Evolutionary conservation across 2,888 invertebrate genomes (phyloP).

Genomic region (Coleophora flavipennella): DNA sequence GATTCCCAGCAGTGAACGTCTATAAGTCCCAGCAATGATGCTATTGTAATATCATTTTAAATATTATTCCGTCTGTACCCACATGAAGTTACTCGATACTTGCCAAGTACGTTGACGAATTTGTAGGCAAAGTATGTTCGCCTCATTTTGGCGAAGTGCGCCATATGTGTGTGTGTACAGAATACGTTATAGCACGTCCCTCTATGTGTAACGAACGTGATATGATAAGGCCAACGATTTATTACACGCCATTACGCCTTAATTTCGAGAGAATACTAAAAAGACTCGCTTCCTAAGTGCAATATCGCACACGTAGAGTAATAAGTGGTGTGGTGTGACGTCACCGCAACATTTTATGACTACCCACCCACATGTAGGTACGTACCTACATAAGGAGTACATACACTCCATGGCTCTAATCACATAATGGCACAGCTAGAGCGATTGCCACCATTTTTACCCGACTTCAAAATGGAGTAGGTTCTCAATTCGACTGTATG

Average conservation of each 20-base stretch:
- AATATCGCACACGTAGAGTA: slow-evolving; percentile 7
- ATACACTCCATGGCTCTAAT: too few relatives aligned
- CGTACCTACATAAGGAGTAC: too few relatives aligned
- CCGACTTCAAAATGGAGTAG: too few relatives aligned
- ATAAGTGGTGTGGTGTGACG: slow-evolving; percentile 14
- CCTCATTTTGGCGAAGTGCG: slow-evolving; percentile 50
- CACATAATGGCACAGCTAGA: too few relatives aligned
- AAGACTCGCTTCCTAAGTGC: slow-evolving; percentile 2
- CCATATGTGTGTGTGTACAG: slow-evolving; percentile 44
- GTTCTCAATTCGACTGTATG: too few relatives aligned
- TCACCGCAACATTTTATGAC: too few relatives aligned
- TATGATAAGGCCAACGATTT: slow-evolving; percentile 20
- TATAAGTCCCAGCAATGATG: too few relatives aligned
- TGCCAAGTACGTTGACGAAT: neutral
- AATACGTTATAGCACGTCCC: slow-evolving; percentile 48
- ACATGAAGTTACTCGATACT: neutral
- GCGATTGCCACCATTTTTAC: too few relatives aligned
- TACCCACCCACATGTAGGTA: slow-evolving; percentile 16
- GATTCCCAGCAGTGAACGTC: too few relatives aligned
- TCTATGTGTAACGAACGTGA: slow-evolving; percentile 39
- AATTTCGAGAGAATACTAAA: slow-evolving; percentile 7
- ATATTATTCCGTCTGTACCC: too few relatives aligned
- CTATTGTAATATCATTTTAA: too few relatives aligned
- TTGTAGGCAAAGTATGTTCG: slow-evolving; percentile 19
- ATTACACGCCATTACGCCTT: slow-evolving; percentile 11